Evolutionary conservation across 2,888 invertebrate species (phyloP).

Genomic region (Sclerodermus sp.): DNA sequence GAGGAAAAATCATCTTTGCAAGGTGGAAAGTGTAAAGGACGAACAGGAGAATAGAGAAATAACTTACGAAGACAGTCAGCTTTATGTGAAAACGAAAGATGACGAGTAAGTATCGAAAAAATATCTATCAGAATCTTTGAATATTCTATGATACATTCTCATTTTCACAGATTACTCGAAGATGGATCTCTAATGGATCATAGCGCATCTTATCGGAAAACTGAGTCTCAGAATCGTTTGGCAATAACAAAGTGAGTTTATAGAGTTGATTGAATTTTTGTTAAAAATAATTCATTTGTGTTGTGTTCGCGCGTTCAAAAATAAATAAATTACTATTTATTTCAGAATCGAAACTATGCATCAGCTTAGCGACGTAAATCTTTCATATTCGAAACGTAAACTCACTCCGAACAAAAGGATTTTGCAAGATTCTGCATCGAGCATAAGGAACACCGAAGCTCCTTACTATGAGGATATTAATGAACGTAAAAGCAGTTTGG

Average conservation of each 20-base stretch:
- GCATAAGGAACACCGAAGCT: constrained; percentile 41
- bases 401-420: constrained; percentile 50
- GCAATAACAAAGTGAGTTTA: constrained; percentile 19
- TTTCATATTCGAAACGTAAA: constrained; percentile 51
- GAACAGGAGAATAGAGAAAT: constrained; percentile 15
- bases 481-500: constrained; percentile 62
- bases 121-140: not conserved
- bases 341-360: constrained; percentile 48
- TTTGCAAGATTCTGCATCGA: constrained; percentile 51
- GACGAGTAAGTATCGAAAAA: not conserved
- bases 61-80: not conserved
- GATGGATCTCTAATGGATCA: constrained; percentile 26
- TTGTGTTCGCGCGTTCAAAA: too few relatives aligned
- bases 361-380: constrained; percentile 43
- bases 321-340: too few relatives aligned
- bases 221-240: constrained; percentile 33
- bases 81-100: not conserved
- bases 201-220: constrained; percentile 21
- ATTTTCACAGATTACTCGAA: constrained; percentile 18
- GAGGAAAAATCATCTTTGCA: constrained; percentile 30
- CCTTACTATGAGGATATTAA: constrained; percentile 43
- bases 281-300: too few relatives aligned
- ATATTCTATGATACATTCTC: not conserved
- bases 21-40: not conserved
- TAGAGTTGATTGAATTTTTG: not conserved